Conservation (phyloP, 2,888 invertebrate genomes). For the Stegophylla sp. region DNA sequence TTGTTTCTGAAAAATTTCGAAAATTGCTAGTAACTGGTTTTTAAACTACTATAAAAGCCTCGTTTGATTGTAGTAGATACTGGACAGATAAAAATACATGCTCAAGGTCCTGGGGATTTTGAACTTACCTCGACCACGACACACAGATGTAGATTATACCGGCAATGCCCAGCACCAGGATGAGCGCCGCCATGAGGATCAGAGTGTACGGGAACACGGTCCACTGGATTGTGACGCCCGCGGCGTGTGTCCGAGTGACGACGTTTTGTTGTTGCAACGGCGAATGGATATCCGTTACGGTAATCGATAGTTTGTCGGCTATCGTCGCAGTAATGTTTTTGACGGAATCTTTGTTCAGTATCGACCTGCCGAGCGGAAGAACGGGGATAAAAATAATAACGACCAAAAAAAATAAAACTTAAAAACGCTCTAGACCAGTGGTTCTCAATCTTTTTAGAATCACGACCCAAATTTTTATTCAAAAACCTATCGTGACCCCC, state of each 20-base stretch:
- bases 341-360: slow-evolving; percentile 71
- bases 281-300: slow-evolving; percentile 73
- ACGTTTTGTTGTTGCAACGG: slow-evolving; percentile 64
- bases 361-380: slow-evolving; percentile 65
- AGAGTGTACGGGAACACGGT: slow-evolving; percentile 88
- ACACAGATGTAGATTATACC: slow-evolving; percentile 93
- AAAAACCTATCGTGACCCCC: too few species aligned
- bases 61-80: too few species aligned
- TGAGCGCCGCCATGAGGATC: slow-evolving; percentile 87
- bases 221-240: slow-evolving; percentile 68
- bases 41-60: too few species aligned
- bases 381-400: neutral
- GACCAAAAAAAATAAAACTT: too few species aligned
- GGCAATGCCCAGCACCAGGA: slow-evolving; percentile 82
- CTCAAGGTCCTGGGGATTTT: too few species aligned
- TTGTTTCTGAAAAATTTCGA: too few species aligned
- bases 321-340: slow-evolving; percentile 75
- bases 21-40: too few species aligned
- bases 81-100: too few species aligned
- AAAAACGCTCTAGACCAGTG: too few species aligned
- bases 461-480: too few species aligned
- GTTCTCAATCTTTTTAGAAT: too few species aligned
- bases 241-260: slow-evolving; percentile 65
- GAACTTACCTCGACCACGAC: slow-evolving; percentile 79
- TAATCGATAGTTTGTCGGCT: slow-evolving; percentile 74